phyloP scores from a whole-genome alignment of 2,797 vertebrate species.

The Limosa lapponica region DNA sequence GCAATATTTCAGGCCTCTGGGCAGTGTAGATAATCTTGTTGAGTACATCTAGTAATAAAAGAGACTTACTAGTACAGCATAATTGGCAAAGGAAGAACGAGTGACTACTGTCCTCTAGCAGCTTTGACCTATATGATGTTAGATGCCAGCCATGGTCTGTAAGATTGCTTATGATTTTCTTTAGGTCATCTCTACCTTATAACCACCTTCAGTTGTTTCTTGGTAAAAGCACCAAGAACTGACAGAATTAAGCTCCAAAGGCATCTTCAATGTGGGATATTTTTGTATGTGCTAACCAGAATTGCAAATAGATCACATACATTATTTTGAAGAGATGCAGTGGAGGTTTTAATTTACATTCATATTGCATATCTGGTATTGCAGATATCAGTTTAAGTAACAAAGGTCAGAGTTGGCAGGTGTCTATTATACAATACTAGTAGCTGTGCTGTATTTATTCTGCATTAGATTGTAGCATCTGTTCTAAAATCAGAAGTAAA shows the following conservation, averaged over 20 bases:
- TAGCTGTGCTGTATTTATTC: not conserved
- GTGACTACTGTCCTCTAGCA: not conserved
- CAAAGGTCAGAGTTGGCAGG: not conserved
- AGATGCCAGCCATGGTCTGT: not conserved
- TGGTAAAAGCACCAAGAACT: not conserved
- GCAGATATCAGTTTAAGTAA: not conserved
- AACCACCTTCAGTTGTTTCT: not conserved
- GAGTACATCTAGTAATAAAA: not conserved
- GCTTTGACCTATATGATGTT: not conserved
- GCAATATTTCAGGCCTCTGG: not conserved
- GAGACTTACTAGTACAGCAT: not conserved
- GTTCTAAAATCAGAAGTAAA: not conserved
- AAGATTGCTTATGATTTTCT: not conserved
- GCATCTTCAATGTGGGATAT: fast-evolving
- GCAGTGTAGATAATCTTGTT: not conserved
- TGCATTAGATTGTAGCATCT: not conserved
- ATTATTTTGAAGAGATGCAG: not conserved
- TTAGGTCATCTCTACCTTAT: not conserved
- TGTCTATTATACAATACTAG: not conserved
- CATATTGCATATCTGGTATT: not conserved
- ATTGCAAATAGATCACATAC: not conserved
- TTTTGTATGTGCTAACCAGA: not conserved
- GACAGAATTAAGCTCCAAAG: not conserved
- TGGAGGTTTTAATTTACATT: not conserved
- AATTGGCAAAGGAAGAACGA: not conserved